These are phyloP conservation scores for Ennomos fuscantarius DNA, from an alignment of 2,888 invertebrate genomes.

Conservation along the genomic window DNA sequence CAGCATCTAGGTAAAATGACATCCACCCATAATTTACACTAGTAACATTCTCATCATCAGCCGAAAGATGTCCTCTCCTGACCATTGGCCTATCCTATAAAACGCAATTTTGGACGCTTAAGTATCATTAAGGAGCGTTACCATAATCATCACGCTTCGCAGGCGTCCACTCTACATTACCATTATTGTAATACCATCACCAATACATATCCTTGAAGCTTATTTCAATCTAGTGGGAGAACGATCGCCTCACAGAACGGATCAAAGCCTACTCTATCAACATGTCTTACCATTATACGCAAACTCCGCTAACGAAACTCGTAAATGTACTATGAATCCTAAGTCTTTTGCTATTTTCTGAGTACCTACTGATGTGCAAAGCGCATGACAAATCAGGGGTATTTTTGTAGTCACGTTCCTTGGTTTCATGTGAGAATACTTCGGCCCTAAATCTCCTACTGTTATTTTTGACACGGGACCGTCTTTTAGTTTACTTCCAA, in stretches of 20 bases:
- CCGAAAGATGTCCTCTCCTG: too few relatives aligned
- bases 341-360: slow-evolving; percentile 84
- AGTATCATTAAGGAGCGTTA: too few relatives aligned
- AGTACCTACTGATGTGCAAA: slow-evolving; percentile 85
- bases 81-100: too few relatives aligned
- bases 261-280: slow-evolving; percentile 79
- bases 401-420: slow-evolving; percentile 55
- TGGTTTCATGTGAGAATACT: slow-evolving; percentile 64
- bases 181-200: too few relatives aligned
- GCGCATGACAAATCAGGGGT: slow-evolving; percentile 84
- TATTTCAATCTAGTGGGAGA: slow-evolving; percentile 20
- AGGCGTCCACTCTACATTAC: too few relatives aligned
- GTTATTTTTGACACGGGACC: slow-evolving; percentile 65
- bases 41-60: too few relatives aligned
- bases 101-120: too few relatives aligned
- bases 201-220: too few relatives aligned
- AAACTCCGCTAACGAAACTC: slow-evolving; percentile 81
- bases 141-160: too few relatives aligned
- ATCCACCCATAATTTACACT: too few relatives aligned
- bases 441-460: slow-evolving; percentile 68
- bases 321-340: slow-evolving; percentile 81
- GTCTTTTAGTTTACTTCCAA: slow-evolving; percentile 73
- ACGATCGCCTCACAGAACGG: slow-evolving; percentile 65
- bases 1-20: too few relatives aligned
- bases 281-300: slow-evolving; percentile 84